Evolutionary conservation across 2,888 invertebrate genomes (phyloP).

Genomic region (Lepidochrysops patricia): DNA sequence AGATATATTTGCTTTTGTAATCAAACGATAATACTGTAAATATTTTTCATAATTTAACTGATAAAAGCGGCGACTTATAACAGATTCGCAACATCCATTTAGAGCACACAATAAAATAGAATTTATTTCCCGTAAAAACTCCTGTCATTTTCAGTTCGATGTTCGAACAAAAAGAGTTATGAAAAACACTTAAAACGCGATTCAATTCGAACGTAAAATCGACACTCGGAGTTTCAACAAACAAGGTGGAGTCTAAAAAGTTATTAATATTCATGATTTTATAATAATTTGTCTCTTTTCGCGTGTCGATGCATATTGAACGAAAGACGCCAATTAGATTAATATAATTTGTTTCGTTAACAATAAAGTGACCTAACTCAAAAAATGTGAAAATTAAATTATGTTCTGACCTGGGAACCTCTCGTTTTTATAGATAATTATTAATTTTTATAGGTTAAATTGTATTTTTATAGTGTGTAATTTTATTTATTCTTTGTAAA

Average conservation of each 20-base stretch:
- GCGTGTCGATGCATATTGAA: constrained; percentile 58
- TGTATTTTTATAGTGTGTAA: too few species aligned
- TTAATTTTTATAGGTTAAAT: too few species aligned
- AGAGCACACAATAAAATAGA: not conserved
- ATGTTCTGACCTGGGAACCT: too few species aligned
- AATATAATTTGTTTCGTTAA: not conserved
- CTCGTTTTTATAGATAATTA: too few species aligned
- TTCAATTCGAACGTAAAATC: constrained; percentile 1
- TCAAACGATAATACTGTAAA: too few species aligned
- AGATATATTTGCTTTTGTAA: too few species aligned
- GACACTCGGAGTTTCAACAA: not conserved
- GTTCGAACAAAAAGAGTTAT: not conserved
- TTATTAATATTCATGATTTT: constrained; percentile 51
- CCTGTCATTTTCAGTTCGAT: not conserved
- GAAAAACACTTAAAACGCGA: constrained; percentile 8
- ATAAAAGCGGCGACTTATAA: too few species aligned
- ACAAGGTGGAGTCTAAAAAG: constrained; percentile 21
- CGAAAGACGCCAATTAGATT: constrained; percentile 30
- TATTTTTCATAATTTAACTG: too few species aligned
- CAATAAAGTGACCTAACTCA: too few species aligned
- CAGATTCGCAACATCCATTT: too few species aligned
- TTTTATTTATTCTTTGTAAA: too few species aligned
- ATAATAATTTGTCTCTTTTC: constrained; percentile 51
- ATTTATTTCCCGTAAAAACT: not conserved
- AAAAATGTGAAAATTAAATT: not conserved